phyloP scores from a whole-genome alignment of 2,113 vertebrate species.

The Campylomormyrus numenius region DNA sequence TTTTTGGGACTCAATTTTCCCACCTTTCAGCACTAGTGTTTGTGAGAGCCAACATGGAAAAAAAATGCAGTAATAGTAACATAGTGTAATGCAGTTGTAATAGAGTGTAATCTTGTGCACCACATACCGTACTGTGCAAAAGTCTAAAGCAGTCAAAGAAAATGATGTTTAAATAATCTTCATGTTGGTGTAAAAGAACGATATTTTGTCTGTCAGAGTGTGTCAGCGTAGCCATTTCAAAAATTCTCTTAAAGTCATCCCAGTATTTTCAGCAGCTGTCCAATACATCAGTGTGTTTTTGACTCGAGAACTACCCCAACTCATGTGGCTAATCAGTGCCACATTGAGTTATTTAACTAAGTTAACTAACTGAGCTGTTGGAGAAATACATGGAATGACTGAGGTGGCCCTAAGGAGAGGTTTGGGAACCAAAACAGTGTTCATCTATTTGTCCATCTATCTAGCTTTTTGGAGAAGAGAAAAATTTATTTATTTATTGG shows the following conservation, averaged over 20 bases:
- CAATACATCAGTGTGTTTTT: not conserved
- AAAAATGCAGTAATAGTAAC: not conserved
- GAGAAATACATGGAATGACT: not conserved
- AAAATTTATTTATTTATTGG: not conserved
- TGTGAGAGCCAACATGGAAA: not conserved
- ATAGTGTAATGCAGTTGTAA: not conserved
- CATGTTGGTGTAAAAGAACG: not conserved
- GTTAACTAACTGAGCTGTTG: not conserved
- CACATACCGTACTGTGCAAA: not conserved
- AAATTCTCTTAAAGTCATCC: not conserved
- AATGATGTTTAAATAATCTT: not conserved
- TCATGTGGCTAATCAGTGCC: not conserved
- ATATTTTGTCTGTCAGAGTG: not conserved
- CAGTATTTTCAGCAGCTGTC: not conserved
- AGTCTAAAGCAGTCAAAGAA: not conserved
- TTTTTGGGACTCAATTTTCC: not conserved
- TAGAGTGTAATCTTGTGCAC: not conserved
- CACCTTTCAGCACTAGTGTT: not conserved
- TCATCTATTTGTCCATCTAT: not conserved
- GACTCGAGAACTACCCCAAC: not conserved
- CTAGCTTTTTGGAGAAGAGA: not conserved
- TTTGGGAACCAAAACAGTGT: not conserved
- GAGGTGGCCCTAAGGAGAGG: not conserved
- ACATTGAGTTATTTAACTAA: not conserved
- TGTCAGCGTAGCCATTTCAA: not conserved